A percentile compares a stretch with the other conserved stretches of the same genome.
Evolutionary conservation across 2,113 vertebrate genomes (phyloP).

Genomic region (Cynopterus brachyotis): DNA sequence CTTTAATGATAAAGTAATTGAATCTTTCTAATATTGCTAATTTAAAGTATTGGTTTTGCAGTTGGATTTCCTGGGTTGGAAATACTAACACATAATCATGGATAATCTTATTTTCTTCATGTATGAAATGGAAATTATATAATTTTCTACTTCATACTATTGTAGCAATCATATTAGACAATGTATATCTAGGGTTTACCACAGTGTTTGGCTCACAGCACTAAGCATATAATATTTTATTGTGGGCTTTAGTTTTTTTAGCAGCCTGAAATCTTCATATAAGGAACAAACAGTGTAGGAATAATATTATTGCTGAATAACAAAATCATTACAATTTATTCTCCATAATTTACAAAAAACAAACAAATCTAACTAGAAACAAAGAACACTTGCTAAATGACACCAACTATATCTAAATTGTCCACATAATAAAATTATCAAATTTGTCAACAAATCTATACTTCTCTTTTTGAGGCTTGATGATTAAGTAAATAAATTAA

Average conservation of each 20-base stretch:
- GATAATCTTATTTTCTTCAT: background rate
- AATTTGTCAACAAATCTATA: background rate
- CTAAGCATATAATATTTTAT: background rate
- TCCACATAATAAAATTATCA: background rate
- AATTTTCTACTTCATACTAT: background rate
- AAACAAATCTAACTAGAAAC: background rate
- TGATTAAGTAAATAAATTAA: background rate
- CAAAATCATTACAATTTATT: background rate
- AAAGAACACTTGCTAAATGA: background rate
- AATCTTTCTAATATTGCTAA: background rate
- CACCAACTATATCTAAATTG: background rate
- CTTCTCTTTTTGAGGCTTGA: background rate
- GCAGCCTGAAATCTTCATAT: background rate
- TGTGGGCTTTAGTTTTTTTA: background rate
- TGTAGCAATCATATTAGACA: background rate
- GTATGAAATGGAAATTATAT: background rate
- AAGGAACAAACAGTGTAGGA: background rate
- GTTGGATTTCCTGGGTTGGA: background rate
- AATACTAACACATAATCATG: background rate
- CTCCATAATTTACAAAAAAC: background rate
- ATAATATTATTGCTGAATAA: background rate
- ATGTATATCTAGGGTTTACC: background rate
- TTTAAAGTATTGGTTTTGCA: background rate
- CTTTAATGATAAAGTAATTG: background rate
- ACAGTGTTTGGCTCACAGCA: background rate